Evolutionary conservation across 35 echinoderm and acorn worm genomes (phyloP), one percentile per base, ranked within the genome.

Genomic region (Strongylocentrotus purpuratus): DNA sequence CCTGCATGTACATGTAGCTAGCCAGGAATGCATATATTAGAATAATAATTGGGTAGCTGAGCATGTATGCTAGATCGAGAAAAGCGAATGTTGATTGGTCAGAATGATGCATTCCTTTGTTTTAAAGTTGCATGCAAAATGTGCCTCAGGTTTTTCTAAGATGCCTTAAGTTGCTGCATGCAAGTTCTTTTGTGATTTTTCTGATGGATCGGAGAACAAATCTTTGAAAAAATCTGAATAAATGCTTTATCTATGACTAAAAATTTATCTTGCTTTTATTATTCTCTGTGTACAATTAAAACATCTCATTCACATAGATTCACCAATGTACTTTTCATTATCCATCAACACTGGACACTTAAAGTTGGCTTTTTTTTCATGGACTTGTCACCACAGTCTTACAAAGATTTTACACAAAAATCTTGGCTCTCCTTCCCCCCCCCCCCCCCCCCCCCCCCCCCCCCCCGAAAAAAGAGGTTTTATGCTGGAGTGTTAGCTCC

Each of bases 101-200:
- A 78, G 52, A 59, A 59, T 17, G 4, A 78, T 78, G 65, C 65
- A 28, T 55, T n/a, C 28, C 5, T 78, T 78, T 78, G 22, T 28
- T 78, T 78, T 2, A 22, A 78, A 6, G 65, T 33, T 10, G 14
- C 31, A 45, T 85, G 32, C 46, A 46, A 46, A 46, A 4, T 78
- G 35, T 94, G 61, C 31, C 85, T 86, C 60, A 20, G 32, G 31
- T 70, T 86, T 45, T 20, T 18, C 32, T 33, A 86, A 46, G 31
- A 78, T 70, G 32, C 46, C n/a, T 86, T 35, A n/a, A 46, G 41
- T 78, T 78, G 60, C 55, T 85, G 31, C 46, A 7, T 33, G 60
- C 94, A 32, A 78, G 32, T 78, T 7, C 46, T 94, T 48, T 94
- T 22, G 20, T 94, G 31, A 32, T 94, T 35, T 94, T 45, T 65